A percentile compares a stretch with the other conserved stretches of the same genome.
Evolutionary conservation across 2,797 vertebrate species (phyloP).

Genomic region (Hydrophis major): DNA sequence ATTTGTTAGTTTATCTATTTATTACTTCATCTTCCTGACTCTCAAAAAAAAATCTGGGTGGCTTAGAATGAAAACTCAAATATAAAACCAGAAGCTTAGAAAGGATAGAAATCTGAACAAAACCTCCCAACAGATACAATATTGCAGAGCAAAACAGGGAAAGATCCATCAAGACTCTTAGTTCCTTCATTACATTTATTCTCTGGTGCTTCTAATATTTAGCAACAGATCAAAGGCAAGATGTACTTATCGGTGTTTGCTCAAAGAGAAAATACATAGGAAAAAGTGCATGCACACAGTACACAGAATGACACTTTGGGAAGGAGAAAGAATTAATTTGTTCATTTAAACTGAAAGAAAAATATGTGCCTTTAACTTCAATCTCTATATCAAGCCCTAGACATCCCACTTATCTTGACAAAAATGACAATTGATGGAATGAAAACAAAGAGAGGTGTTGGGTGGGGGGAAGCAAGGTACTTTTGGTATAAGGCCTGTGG

Average conservation of each 20-base stretch:
- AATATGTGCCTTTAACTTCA: conserved; percentile 57
- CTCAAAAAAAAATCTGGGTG: not conserved
- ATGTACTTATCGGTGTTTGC: conserved; percentile 62
- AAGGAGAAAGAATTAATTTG: conserved; percentile 55
- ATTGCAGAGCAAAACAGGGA: not conserved
- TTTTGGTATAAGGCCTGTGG: conserved; percentile 17
- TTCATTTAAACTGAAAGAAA: conserved; percentile 56
- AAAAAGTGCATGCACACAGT: conserved; percentile 51
- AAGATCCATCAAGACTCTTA: not conserved
- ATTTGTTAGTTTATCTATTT: not conserved
- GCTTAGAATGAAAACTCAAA: not conserved
- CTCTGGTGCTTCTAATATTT: conserved; percentile 15
- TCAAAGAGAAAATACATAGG: conserved; percentile 34
- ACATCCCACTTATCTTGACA: conserved; percentile 58
- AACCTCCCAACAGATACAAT: not conserved
- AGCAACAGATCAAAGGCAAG: conserved; percentile 29
- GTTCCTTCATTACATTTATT: conserved; percentile 18
- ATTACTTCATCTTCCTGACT: not conserved
- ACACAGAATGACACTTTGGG: conserved; percentile 21
- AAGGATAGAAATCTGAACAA: not conserved
- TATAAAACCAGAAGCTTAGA: not conserved
- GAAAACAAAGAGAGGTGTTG: not conserved
- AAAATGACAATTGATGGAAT: conserved; percentile 34
- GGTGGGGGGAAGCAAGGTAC: conserved; percentile 11
- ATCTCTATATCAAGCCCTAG: conserved; percentile 44